Evolutionary conservation across 2,797 vertebrate genomes (phyloP), one percentile per base, ranked within the genome.

Genomic region (Acrossocheilus wenchowensis): DNA sequence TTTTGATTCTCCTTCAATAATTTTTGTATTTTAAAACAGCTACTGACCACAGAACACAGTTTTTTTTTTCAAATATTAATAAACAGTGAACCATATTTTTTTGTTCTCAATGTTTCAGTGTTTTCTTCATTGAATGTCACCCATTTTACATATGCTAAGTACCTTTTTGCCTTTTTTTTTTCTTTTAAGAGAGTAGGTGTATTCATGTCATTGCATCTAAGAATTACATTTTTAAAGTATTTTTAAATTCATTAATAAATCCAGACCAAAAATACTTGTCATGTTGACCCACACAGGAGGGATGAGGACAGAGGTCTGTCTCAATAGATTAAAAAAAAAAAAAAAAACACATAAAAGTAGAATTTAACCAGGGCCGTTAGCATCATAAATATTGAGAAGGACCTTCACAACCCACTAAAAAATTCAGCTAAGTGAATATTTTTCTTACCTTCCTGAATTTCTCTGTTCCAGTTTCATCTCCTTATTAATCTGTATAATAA

Each of bases 391-490:
- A 41, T 17, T n/a, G 52, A 78, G 30, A 39, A 43, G 57, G 21
- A 36, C 11, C 12, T 5, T 1, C 34, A 41, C 21, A 15, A 69
- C 21, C 3, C 21, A 41, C 34, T 36, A 21, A 36, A 60, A 41
- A 81, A 68, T 26, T 79, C 57, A 43, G 14, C 41, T 21, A 34
- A 68, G 21, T 75, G 5, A 50, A 75, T 73, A 60, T 83, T 23
- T 84, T 68, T 34, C 21, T 39, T 66, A 84, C 57, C 45, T 84
- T 83, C 30, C 50, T 34, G 41, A 66, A 48, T 66, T 48, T 17
- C 19, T 45, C 21, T 66, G 43, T 52, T 52, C 83, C 52, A 69
- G 26, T 85, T 79, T 71, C 41, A 80, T 36, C 26, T 60, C 48
- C 36, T 39, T 41, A 45, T 60, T 43, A 69, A 78, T 15, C 6